phyloP scores from a whole-genome alignment of 1,140 invertebrate species.

The Cydia amplana region DNA sequence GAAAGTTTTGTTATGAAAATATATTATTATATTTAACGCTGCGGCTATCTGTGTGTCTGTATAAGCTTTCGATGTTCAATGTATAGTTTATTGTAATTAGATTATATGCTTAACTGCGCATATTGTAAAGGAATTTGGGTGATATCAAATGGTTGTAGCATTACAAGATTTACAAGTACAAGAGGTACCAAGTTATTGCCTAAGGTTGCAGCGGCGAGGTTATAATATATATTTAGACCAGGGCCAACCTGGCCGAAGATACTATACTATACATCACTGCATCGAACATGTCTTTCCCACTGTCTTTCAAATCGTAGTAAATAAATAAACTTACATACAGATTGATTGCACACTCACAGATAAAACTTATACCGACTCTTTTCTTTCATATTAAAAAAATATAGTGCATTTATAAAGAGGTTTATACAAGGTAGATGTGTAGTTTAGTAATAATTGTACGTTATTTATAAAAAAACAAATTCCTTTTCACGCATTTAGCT shows the following conservation, averaged over 20 bases:
- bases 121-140: constrained; percentile 73
- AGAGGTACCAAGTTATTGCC: constrained; percentile 18
- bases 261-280: constrained; percentile 1
- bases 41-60: constrained; percentile 48
- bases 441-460: constrained; percentile 71
- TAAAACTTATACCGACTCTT: constrained; percentile 33
- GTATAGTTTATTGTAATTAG: constrained; percentile 59
- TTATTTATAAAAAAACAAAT: constrained; percentile 54
- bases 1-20: too few relatives aligned
- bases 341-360: constrained; percentile 34
- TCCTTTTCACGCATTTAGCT: constrained; percentile 61
- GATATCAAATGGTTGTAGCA: constrained; percentile 71
- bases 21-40: constrained; percentile 47
- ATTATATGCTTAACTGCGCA: constrained; percentile 63
- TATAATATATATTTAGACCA: not conserved
- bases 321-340: constrained; percentile 10
- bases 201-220: constrained; percentile 15
- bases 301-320: constrained; percentile 36
- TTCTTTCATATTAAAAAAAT: constrained; percentile 45
- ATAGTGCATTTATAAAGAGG: constrained; percentile 75
- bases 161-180: constrained; percentile 14
- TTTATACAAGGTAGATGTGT: constrained; percentile 77
- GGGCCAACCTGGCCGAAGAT: not conserved
- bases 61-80: constrained; percentile 74
- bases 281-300: constrained; percentile 35